Percentiles rank a stretch among this genome's conserved stretches.
Evolutionary conservation across 2,888 invertebrate genomes (phyloP).

Genomic region (Amblyjoppa fuscipennis): DNA sequence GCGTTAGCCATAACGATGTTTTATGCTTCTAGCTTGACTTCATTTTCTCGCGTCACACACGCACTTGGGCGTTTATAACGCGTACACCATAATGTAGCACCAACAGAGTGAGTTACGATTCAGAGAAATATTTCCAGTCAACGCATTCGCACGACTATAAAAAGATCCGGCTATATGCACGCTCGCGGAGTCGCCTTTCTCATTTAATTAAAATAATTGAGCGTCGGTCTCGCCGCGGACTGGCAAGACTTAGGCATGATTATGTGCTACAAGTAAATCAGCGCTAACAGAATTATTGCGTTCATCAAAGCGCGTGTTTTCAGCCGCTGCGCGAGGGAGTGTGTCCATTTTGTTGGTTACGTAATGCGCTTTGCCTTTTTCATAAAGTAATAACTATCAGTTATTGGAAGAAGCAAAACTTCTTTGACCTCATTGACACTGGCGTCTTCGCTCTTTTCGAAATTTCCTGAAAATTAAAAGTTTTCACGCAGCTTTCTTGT

Average conservation of each 20-base stretch:
- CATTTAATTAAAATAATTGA: slow-evolving; percentile 66
- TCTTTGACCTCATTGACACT: too few relatives aligned
- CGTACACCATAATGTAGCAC: slow-evolving; percentile 36
- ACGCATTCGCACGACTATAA: slow-evolving; percentile 29
- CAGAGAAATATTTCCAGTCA: slow-evolving; percentile 63
- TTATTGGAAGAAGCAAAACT: too few relatives aligned
- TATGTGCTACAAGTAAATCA: slow-evolving; percentile 49
- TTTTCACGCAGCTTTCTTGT: too few relatives aligned
- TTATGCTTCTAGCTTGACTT: slow-evolving; percentile 63
- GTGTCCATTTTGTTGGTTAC: too few relatives aligned
- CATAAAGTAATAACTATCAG: too few relatives aligned
- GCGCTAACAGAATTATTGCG: slow-evolving; percentile 55
- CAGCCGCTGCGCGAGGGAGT: neutral
- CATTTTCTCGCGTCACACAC: slow-evolving; percentile 65
- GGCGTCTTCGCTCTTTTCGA: too few relatives aligned
- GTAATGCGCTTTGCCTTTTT: too few relatives aligned
- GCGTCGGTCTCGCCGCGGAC: slow-evolving; percentile 28
- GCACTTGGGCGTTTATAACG: slow-evolving; percentile 55
- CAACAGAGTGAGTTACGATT: slow-evolving; percentile 61
- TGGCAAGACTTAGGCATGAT: slow-evolving; percentile 15
- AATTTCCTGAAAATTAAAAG: too few relatives aligned
- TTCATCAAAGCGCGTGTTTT: neutral
- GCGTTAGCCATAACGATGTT: slow-evolving; percentile 63
- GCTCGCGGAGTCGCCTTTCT: slow-evolving; percentile 21
- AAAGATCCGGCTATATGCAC: slow-evolving; percentile 32